Evolutionary conservation across 2,797 vertebrate species (phyloP).

Genomic region (Dicrostonyx torquatus): DNA sequence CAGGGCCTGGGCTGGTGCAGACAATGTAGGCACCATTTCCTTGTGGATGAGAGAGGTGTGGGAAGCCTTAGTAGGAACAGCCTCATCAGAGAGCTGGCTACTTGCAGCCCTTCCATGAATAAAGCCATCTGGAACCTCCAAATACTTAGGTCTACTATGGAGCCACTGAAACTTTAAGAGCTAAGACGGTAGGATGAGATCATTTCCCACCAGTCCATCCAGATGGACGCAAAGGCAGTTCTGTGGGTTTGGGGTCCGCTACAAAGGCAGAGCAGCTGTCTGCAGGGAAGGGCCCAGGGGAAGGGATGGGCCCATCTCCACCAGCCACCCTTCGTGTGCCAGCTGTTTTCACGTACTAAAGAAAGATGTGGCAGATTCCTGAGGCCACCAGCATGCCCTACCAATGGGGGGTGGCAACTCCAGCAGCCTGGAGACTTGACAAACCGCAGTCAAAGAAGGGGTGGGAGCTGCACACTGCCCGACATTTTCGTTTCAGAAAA

Average conservation of each 20-base stretch:
- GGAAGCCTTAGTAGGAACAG: too few relatives aligned
- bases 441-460: too few relatives aligned
- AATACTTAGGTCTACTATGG: background rate
- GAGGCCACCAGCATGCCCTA: background rate
- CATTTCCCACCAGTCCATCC: background rate
- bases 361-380: slow-evolving; percentile 50
- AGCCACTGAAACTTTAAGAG: background rate
- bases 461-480: rapidly evolving
- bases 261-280: background rate
- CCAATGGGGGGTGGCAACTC: background rate
- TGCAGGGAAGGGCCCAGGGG: background rate
- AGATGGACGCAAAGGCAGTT: background rate
- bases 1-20: background rate
- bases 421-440: background rate
- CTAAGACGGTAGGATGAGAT: background rate
- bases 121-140: background rate
- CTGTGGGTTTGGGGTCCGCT: background rate
- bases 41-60: background rate
- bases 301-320: background rate
- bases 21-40: background rate
- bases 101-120: background rate
- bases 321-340: background rate
- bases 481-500: background rate
- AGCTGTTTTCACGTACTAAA: slow-evolving; percentile 50
- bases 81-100: background rate